phyloP scores from a whole-genome alignment of 2,113 vertebrate species.

The Epinephelus fuscoguttatus region DNA sequence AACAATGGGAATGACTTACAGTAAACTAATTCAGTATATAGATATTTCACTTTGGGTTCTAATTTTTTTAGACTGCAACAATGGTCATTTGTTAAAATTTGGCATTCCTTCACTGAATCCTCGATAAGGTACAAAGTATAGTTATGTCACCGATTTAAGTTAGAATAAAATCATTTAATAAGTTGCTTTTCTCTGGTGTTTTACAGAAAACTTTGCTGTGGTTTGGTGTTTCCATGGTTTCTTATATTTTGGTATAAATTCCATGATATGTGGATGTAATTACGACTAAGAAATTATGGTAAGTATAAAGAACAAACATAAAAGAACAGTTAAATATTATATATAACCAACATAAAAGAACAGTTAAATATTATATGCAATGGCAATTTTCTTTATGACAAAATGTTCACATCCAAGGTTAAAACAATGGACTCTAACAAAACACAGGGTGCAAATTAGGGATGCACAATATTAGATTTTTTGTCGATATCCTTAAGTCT shows the following conservation, averaged over 20 bases:
- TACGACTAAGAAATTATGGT: conserved; percentile 61
- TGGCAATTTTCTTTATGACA: background rate
- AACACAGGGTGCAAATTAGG: background rate
- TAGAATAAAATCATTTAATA: background rate
- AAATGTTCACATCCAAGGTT: background rate
- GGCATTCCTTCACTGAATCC: background rate
- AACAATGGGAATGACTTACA: background rate
- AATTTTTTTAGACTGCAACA: background rate
- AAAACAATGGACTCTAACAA: background rate
- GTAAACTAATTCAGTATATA: background rate
- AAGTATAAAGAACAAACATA: background rate
- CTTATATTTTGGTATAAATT: background rate
- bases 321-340: background rate
- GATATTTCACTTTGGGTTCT: background rate
- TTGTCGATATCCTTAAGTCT: too few species aligned
- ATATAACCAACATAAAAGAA: background rate
- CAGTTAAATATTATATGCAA: background rate
- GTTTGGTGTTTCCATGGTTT: conserved; percentile 1
- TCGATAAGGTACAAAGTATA: background rate
- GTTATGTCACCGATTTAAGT: background rate
- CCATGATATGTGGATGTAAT: conserved; percentile 65
- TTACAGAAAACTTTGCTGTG: conserved; percentile 27
- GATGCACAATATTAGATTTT: too few species aligned
- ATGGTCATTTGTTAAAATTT: background rate
- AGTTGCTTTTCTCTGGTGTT: conserved; percentile 20